Evolutionary conservation across 2,888 invertebrate species (phyloP), one percentile per base, ranked within the genome.

Genomic region (Dryadula phaetusa): DNA sequence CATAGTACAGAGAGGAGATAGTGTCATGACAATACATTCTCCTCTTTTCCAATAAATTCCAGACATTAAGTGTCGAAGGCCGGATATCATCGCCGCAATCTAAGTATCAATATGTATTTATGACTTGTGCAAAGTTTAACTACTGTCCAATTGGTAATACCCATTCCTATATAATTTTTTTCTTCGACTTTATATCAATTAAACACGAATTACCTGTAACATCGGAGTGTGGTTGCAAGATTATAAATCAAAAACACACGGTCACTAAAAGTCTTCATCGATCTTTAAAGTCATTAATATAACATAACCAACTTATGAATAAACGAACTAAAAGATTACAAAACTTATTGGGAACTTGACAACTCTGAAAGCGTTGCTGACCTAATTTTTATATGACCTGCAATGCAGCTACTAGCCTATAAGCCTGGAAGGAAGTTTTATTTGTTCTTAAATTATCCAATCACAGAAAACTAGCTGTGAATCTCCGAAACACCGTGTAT

Each of bases 381-480:
- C 89, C 89, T 80, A 85, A 85, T 88, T 88, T 86, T 85, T 84
- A 77, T 82, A 77, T 76, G 78, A 83, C 82, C 90, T 86, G 90
- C 91, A 90, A 76, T 90, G 90, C 90, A 87, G 88, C 76, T 79
- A 77, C 69, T 56, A 64, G 67, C 54, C 67, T 62, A 64, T 66
- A 69, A 64, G 66, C 47, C 65, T 62, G 49, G 64, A 69, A 66
- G 62, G 61, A 64, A 53, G 54, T 58, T 70, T 66, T 66, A 68
- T 70, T 69, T 69, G 67, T 64, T 64, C 44, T 58, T 32, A 42
- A 61, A 66, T 61, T 49, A 16, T 72, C 64, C 68, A 66, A 25
- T 72, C 66, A 67, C 67, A 62, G 46, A 28, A 58, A 60, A 12
- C 53, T 16, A 32, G 40, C 12, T 20, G 47, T 42, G 66, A 25